Evolutionary conservation across 1,140 invertebrate genomes (phyloP).

Genomic region (Euura lappo): DNA sequence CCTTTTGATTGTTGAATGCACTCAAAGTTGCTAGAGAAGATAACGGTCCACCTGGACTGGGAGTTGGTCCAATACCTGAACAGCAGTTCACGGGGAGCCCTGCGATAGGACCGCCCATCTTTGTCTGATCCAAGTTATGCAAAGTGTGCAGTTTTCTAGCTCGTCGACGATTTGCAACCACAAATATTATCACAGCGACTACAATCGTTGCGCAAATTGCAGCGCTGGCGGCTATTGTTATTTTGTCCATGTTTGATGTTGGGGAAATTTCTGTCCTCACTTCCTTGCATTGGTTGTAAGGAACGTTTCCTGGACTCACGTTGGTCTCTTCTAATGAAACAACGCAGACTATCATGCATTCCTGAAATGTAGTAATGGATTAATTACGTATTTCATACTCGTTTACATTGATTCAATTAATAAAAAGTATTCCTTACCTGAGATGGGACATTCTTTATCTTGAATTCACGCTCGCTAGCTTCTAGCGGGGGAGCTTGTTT

Average conservation of each 20-base stretch:
- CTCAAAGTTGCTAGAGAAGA: slow-evolving; percentile 82
- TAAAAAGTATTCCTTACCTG: slow-evolving; percentile 64
- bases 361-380: slow-evolving; percentile 61
- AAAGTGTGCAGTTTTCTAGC: slow-evolving; percentile 77
- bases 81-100: slow-evolving; percentile 79
- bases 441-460: slow-evolving; percentile 88
- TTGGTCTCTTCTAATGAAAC: slow-evolving; percentile 87
- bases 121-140: slow-evolving; percentile 67
- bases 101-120: slow-evolving; percentile 72
- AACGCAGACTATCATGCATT: slow-evolving; percentile 92
- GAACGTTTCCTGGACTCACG: slow-evolving; percentile 84
- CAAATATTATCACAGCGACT: slow-evolving; percentile 85
- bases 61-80: slow-evolving; percentile 70
- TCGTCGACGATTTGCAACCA: slow-evolving; percentile 79
- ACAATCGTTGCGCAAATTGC: slow-evolving; percentile 94
- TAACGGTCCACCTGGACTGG: slow-evolving; percentile 76
- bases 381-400: slow-evolving; percentile 20
- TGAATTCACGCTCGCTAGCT: slow-evolving; percentile 86
- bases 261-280: slow-evolving; percentile 82
- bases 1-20: slow-evolving; percentile 83
- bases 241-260: slow-evolving; percentile 90
- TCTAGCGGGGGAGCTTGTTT: slow-evolving; percentile 87
- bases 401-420: slow-evolving; percentile 9
- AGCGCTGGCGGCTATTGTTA: slow-evolving; percentile 90
- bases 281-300: slow-evolving; percentile 86